Percentiles rank a stretch among this genome's conserved stretches.
These are phyloP conservation scores for Albula glossodonta DNA, from an alignment of 2,113 vertebrate genomes.

Conservation along the genomic window DNA sequence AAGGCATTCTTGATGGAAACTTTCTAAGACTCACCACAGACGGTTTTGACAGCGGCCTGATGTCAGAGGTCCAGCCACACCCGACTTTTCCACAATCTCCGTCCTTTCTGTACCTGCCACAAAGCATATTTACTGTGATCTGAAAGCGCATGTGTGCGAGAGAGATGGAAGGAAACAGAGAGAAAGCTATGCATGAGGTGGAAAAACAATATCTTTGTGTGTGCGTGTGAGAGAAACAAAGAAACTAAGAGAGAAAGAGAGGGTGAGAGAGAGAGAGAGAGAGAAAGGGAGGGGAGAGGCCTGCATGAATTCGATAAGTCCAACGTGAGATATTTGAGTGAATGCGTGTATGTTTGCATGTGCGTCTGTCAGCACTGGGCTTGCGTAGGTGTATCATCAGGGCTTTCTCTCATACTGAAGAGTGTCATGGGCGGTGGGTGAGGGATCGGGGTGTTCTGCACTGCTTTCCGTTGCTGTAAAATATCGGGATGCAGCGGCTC, in stretches of 20 bases:
- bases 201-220: background rate
- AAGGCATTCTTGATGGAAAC: background rate
- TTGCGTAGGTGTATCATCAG: too few species aligned
- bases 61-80: background rate
- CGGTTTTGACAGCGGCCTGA: background rate
- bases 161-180: background rate
- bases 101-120: background rate
- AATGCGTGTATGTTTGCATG: background rate
- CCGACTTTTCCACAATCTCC: background rate
- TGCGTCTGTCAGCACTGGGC: background rate
- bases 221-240: background rate
- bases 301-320: background rate
- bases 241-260: too few species aligned
- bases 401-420: too few species aligned
- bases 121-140: background rate
- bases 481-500: background rate
- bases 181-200: background rate
- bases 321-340: background rate
- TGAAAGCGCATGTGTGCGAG: too few species aligned
- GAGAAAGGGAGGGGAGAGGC: background rate
- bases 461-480: background rate
- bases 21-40: slow-evolving; percentile 3
- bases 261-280: too few species aligned
- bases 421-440: too few species aligned
- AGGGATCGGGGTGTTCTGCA: background rate